Evolutionary conservation across 2,797 vertebrate genomes (phyloP).

Genomic region (Anguilla anguilla): DNA sequence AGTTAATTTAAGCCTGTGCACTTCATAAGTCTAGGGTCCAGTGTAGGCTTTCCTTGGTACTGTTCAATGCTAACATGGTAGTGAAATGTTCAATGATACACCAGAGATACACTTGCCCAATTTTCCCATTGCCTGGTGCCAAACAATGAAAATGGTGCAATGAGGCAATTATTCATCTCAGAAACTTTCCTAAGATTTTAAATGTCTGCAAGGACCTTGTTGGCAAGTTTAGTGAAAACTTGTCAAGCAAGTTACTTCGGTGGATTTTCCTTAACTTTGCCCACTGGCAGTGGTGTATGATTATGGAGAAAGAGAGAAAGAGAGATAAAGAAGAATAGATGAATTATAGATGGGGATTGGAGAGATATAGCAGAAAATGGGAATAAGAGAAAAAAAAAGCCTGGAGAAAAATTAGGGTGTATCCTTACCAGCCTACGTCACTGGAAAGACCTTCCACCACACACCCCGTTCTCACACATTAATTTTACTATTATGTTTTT

Average conservation of each 20-base stretch:
- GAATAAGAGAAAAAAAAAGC: slow-evolving; percentile 12
- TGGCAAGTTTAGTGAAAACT: not conserved
- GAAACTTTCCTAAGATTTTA: not conserved
- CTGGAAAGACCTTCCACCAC: slow-evolving; percentile 21
- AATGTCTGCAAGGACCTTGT: not conserved
- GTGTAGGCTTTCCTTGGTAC: not conserved
- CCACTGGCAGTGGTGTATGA: not conserved
- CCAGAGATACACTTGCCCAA: not conserved
- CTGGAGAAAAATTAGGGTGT: slow-evolving; percentile 21
- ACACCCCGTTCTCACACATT: slow-evolving; percentile 21
- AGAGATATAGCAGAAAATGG: not conserved
- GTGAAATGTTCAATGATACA: not conserved
- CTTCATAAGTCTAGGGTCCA: not conserved
- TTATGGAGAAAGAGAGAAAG: not conserved
- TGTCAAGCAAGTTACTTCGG: not conserved
- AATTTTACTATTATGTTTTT: slow-evolving; percentile 41
- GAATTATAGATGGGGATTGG: not conserved
- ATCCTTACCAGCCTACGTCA: slow-evolving; percentile 27
- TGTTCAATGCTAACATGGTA: not conserved
- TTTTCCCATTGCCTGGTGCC: not conserved
- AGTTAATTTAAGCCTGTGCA: not conserved
- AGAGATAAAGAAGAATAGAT: not conserved
- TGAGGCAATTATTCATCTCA: not conserved
- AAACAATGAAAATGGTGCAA: not conserved
- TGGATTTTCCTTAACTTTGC: not conserved